Evolutionary conservation across 2,113 vertebrate species (phyloP).

Genomic region (Eurypyga helias): DNA sequence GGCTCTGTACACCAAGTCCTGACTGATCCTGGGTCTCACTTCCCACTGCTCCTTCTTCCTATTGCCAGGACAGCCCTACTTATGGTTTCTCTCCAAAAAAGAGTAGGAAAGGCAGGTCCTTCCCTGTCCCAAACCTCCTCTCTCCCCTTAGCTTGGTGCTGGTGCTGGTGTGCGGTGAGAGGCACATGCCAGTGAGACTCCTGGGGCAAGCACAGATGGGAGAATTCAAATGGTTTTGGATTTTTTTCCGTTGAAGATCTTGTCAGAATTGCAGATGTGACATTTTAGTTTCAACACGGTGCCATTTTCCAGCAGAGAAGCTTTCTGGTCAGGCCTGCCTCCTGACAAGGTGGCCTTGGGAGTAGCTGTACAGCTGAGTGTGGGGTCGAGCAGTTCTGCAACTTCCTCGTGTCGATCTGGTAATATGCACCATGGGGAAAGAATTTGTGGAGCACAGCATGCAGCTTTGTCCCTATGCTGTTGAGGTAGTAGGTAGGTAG

Average conservation of each 20-base stretch:
- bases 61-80: background rate
- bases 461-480: background rate
- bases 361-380: background rate
- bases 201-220: background rate
- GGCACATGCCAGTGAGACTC: background rate
- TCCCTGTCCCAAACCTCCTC: background rate
- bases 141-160: background rate
- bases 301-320: background rate
- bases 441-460: background rate
- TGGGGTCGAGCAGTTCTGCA: background rate
- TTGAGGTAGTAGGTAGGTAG: too few relatives aligned
- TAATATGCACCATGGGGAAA: rapidly evolving
- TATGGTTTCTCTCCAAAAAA: background rate
- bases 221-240: background rate
- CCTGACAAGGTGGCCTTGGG: background rate
- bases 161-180: background rate
- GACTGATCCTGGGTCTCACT: background rate
- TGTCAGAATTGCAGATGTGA: background rate
- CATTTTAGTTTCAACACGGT: background rate
- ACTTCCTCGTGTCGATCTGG: background rate
- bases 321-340: background rate
- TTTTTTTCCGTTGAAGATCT: background rate
- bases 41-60: background rate
- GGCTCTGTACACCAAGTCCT: background rate
- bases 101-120: background rate